Evolutionary conservation across 1,140 invertebrate species (phyloP), one percentile per base, ranked within the genome.

Genomic region (Nilaparvata lugens): DNA sequence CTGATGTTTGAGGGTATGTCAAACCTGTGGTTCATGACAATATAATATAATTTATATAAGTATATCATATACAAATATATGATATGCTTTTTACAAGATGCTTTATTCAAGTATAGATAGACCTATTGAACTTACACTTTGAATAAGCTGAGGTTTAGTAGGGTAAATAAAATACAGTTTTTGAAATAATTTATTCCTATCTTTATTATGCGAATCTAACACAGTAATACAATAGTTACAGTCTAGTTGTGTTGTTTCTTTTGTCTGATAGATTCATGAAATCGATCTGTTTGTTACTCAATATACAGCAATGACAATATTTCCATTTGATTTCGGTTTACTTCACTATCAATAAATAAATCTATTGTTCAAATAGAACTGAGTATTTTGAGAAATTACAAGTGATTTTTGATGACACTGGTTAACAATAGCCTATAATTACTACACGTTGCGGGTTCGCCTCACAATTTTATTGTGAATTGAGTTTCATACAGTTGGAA

Each of bases 221-320:
- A 48, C 45, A 48, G 45, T 48, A 19, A 48, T 48, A 48, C 45
- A 48, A 23, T 48, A 19, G 45, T 48, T 48, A 48, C 45, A 48
- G 45, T 48, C 45, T 48, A 48, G 21, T 48, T 48, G 16, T 48
- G 16, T 9, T n/a, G n/a, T 19, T 48, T 48, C 21, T 48, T 48
- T 48, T 48, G 13, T 48, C 21, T 4, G 21, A 48, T 48, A 48
- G 21, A 23, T 48, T 48, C 21, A 23, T 48, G 45, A 48, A 48
- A 48, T 48, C 11, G 21, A 19, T 48, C 21, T 5, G 16, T 23
- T 19, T 16, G 5, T 48, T 14, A 18, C 9, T 40, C n/a, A 9
- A 9, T 40, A 48, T 48, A 19, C 21, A 19, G 16, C 45, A 48
- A 48, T 4, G 45, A 48, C 16, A 48, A 48, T 19, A 48, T 48